Conservation (phyloP, 2,113 vertebrate genomes). For the Hemicordylus capensis region DNA sequence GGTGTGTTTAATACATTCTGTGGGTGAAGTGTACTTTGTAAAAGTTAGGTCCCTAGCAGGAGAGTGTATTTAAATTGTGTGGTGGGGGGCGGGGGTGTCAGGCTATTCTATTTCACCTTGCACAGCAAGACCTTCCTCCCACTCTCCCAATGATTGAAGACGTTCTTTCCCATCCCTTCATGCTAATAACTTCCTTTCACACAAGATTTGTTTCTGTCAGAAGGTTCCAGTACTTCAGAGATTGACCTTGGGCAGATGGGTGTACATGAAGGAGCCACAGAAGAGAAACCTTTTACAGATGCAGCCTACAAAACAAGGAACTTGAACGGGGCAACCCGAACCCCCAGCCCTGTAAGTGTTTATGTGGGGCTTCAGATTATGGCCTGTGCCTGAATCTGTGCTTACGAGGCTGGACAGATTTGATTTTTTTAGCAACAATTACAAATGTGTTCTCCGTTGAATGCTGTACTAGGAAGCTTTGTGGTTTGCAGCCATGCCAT, state of each 20-base stretch:
- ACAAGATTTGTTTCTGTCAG: neutral
- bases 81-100: neutral
- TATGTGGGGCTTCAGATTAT: neutral
- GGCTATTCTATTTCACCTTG: neutral
- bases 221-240: rapidly evolving
- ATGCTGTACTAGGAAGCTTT: neutral
- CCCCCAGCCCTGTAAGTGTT: neutral
- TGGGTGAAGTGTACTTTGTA: neutral
- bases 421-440: neutral
- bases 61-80: neutral
- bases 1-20: neutral
- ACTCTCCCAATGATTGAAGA: neutral
- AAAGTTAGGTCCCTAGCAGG: neutral
- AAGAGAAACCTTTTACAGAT: rapidly evolving
- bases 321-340: rapidly evolving
- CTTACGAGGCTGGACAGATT: neutral
- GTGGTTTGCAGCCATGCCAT: neutral
- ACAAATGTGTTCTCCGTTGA: neutral
- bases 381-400: neutral
- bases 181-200: neutral
- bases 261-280: rapidly evolving
- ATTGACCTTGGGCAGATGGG: neutral
- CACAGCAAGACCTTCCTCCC: neutral
- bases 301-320: rapidly evolving
- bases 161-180: too few species aligned